A percentile compares a stretch with the other conserved stretches of the same genome.
These are phyloP conservation scores for Delichon dasypus DNA, from an alignment of 2,797 vertebrate species.

Conservation along the genomic window DNA sequence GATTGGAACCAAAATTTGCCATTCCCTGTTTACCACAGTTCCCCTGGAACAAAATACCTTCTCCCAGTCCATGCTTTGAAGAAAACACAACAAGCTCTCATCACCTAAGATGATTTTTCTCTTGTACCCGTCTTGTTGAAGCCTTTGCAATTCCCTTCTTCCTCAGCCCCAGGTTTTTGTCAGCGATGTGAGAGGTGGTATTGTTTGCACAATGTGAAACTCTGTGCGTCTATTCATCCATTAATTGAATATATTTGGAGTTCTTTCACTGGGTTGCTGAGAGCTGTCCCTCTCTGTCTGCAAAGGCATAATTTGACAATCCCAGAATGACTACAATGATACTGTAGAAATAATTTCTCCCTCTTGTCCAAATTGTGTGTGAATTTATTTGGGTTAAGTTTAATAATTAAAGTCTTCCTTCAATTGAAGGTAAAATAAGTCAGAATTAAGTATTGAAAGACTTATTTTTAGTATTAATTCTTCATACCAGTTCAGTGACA, in stretches of 20 bases:
- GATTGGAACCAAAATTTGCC: background rate
- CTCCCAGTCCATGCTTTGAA: background rate
- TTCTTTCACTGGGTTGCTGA: background rate
- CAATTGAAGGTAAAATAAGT: background rate
- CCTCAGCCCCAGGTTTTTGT: background rate
- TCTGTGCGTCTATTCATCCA: background rate
- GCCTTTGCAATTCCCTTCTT: background rate
- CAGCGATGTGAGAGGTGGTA: background rate
- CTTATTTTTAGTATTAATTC: background rate
- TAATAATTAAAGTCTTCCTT: background rate
- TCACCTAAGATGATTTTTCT: background rate
- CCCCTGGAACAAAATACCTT: background rate
- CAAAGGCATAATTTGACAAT: background rate
- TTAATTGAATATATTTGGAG: background rate
- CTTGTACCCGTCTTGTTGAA: background rate
- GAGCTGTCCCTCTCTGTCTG: background rate
- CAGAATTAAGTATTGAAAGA: background rate
- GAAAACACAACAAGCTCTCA: background rate
- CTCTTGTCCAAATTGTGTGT: background rate
- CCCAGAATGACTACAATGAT: background rate
- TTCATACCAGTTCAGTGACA: background rate
- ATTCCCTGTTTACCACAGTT: background rate
- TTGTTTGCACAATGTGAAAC: background rate
- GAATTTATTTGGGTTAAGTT: background rate
- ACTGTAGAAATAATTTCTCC: background rate